phyloP scores from a whole-genome alignment of 2,888 invertebrate species.

The Nesidiocoris tenuis region DNA sequence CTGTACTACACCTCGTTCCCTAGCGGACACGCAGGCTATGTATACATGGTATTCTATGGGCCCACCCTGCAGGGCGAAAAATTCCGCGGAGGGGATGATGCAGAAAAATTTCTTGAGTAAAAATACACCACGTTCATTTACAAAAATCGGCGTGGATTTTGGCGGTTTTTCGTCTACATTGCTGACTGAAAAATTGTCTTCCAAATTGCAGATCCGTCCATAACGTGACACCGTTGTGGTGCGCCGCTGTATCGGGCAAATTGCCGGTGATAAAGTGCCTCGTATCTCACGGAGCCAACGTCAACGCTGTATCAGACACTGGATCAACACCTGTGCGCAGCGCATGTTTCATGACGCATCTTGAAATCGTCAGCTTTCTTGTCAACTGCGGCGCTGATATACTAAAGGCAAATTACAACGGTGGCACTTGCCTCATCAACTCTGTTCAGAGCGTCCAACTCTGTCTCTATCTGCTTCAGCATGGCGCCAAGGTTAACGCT shows the following conservation, averaged over 20 bases:
- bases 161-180: too few species aligned
- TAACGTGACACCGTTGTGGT: conserved; percentile 86
- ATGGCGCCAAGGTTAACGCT: conserved; percentile 82
- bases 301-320: conserved; percentile 84
- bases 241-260: conserved; percentile 84
- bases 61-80: too few species aligned
- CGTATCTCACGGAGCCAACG: conserved; percentile 74
- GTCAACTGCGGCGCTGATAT: conserved; percentile 80
- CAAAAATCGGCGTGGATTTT: too few species aligned
- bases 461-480: conserved; percentile 73
- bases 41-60: too few species aligned
- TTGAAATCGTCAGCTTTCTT: conserved; percentile 74
- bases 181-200: too few species aligned
- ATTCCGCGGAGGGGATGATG: too few species aligned
- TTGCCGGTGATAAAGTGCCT: conserved; percentile 74
- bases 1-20: too few species aligned
- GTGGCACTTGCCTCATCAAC: conserved; percentile 91
- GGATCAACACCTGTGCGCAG: conserved; percentile 84
- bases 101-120: too few species aligned
- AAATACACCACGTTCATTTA: too few species aligned
- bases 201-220: conserved; percentile 63
- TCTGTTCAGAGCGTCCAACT: conserved; percentile 82
- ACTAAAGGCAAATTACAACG: conserved; percentile 80
- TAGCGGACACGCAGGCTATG: too few species aligned
- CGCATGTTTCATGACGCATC: conserved; percentile 89